Evolutionary conservation across 2,888 invertebrate genomes (phyloP), one percentile per base, ranked within the genome.

Genomic region (Ceriagrion tenellum): DNA sequence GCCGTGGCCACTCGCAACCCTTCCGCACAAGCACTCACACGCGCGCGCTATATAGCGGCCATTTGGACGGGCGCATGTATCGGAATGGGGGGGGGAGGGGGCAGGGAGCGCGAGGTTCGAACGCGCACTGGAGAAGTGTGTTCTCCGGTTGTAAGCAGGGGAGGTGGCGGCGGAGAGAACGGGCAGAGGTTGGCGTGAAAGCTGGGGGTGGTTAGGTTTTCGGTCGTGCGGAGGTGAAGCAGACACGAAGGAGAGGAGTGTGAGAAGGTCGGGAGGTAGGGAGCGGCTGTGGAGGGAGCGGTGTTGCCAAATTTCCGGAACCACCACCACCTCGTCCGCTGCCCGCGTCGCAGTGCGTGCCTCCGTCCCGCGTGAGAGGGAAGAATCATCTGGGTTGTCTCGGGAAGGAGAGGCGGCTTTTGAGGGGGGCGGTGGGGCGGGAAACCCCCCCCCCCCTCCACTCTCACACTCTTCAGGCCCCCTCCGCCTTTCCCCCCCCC

Each of bases 141-240:
- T 93, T 93, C 93, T 69, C 40, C 93, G 30, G 69, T 69, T 69
- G 93, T 69, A 69, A 74, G 93, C 69, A 63, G 69, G 74, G 69
- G 40, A 74, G 47, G 47, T 35, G 40, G 93, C 8, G 26, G 88
- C 23, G 30, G 40, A 74, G 23, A n/a, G n/a, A 23, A 63, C 63
- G 91, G 59, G 89, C 23, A 10, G 89, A 47, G 47, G 47, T 47
- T 47, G 47, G 47, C 47, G 47, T 47, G 47, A 47, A 47, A 47
- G 47, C 47, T 40, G 55, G 55, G n/a, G 89, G 89, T 47, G 10
- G 47, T 30, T 89, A 55, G 55, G 89, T 55, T 89, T 55, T 55
- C 8, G 26, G 26, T 47, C 55, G 89, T 16, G 89, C 47, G 89
- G 55, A 89, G 89, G 89, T 23, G 88, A 89, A 55, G 89, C 55